Evolutionary conservation across 2,113 vertebrate genomes (phyloP).

Genomic region (Myrmecobius fasciatus): DNA sequence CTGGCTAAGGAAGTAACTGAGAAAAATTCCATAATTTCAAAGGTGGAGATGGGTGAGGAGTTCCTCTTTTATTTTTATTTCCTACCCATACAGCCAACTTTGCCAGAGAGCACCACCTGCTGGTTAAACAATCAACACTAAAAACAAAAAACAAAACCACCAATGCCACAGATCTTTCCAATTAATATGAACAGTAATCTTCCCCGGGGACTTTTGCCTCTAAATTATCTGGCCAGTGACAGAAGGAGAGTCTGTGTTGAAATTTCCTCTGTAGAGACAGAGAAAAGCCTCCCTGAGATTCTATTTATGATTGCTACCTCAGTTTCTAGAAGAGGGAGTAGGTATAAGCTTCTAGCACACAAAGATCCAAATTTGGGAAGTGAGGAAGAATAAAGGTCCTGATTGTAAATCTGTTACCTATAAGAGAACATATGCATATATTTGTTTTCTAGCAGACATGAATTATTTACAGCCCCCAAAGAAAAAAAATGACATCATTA

Average conservation of each 20-base stretch:
- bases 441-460: not conserved
- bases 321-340: not conserved
- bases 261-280: not conserved
- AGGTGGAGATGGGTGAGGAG: not conserved
- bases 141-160: not conserved
- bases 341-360: not conserved
- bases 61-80: not conserved
- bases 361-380: not conserved
- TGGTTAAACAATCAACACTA: not conserved
- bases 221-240: not conserved
- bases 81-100: not conserved
- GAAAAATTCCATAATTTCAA: not conserved
- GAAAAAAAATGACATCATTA: not conserved
- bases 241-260: not conserved
- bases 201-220: not conserved
- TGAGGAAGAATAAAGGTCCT: not conserved
- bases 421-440: not conserved
- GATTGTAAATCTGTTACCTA: not conserved
- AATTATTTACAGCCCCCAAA: not conserved
- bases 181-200: not conserved
- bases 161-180: not conserved
- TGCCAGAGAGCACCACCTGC: not conserved
- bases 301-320: not conserved
- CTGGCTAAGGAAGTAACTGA: not conserved
- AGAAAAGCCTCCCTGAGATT: not conserved